Evolutionary conservation across 2,113 vertebrate genomes (phyloP), one percentile per base, ranked within the genome.

Genomic region (Pleuronectes platessa): DNA sequence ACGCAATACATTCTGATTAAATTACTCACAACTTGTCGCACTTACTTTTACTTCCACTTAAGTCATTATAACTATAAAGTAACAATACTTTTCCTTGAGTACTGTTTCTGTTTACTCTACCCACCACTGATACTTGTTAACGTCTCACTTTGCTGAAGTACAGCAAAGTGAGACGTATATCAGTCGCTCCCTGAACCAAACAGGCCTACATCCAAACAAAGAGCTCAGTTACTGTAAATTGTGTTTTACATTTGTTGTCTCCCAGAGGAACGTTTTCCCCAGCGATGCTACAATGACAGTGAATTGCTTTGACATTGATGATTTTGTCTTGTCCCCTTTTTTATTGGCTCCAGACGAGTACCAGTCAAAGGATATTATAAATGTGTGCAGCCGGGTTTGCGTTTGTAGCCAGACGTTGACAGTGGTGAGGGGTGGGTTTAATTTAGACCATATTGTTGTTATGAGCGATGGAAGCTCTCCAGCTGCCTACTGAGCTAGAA

Each of bases 361-460:
- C 69, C 71, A 81, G 86, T 86, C 71, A 68, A 58, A 89, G 37
- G 31, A 79, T 65, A 79, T 84, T 84, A 86, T 76, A 81, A 82
- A 87, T 72, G 70, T 69, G 31, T 78, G 65, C 68, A 72, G 67
- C 26, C 58, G 0, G 61, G 63, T 59, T 59, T 86, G 81, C 18
- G 49, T 73, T 78, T 72, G 67, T 27, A 74, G 81, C 68, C 78
- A 78, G 67, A 81, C 31, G 56, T 26, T 85, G 86, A 85, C 84
- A 76, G 84, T 70, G 37, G 76, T 69, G 82, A 88, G 70, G 66
- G 83, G 68, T 63, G 66, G 77, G 83, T 82, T 79, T 85, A 88
- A 88, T 90, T 81, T 81, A 79, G 88, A 92, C 89, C 91, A 88
- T 85, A 85, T 85, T 90, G 88, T 87, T 82, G 77, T 84, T 88